A percentile compares a stretch with the other conserved stretches of the same genome.
Evolutionary conservation across 2,113 vertebrate species (phyloP).

Genomic region (Corythornis cristatus): DNA sequence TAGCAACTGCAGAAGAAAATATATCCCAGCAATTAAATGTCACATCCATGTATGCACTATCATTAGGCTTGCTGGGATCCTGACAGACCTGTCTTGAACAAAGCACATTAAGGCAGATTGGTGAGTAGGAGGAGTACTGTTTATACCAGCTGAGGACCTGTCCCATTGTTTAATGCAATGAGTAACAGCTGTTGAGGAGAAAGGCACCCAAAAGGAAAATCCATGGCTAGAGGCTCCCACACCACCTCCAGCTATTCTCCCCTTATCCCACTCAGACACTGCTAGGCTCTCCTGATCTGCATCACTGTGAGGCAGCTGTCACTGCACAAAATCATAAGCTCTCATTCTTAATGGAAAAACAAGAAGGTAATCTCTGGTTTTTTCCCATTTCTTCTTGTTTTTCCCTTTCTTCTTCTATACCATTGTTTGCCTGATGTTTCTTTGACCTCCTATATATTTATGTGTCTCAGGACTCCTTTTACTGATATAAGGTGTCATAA

Average conservation of each 20-base stretch:
- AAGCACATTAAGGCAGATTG: background rate
- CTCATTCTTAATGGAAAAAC: background rate
- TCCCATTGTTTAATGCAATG: background rate
- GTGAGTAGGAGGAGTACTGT: background rate
- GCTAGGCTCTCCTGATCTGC: background rate
- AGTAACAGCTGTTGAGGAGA: background rate
- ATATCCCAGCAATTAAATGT: background rate
- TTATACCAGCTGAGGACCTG: background rate
- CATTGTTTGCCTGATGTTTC: background rate
- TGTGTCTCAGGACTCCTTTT: background rate
- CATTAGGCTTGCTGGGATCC: background rate
- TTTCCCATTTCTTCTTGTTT: background rate
- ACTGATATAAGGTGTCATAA: background rate
- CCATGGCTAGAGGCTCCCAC: background rate
- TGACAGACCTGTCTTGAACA: background rate
- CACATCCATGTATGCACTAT: background rate
- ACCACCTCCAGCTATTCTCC: background rate
- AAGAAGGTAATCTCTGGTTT: background rate
- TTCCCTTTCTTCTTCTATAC: background rate
- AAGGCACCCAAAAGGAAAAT: background rate
- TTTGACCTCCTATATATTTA: background rate
- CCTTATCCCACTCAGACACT: background rate
- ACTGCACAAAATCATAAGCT: background rate
- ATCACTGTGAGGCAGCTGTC: background rate
- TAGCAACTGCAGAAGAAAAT: background rate